Evolutionary conservation across 2,797 vertebrate species (phyloP).

Genomic region (Poecilia gillii): DNA sequence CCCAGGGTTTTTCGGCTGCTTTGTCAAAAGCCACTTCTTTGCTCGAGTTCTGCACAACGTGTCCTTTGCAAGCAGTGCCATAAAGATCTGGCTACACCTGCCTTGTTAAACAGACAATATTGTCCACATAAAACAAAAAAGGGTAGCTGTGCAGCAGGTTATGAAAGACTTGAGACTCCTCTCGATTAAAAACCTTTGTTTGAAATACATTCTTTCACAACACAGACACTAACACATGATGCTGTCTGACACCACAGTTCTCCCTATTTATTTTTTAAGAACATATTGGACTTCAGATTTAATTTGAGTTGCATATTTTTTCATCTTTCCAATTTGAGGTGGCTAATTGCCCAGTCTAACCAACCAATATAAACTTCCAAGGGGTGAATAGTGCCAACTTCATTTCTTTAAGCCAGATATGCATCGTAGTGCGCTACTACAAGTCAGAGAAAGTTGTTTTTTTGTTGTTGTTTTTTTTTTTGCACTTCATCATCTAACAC

Average conservation of each 20-base stretch:
- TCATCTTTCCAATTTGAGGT: slow-evolving; percentile 12
- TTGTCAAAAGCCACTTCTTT: background rate
- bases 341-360: slow-evolving; percentile 25
- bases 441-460: background rate
- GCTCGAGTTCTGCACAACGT: background rate
- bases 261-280: background rate
- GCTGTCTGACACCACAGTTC: background rate
- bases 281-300: background rate
- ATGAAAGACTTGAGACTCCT: background rate
- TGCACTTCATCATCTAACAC: background rate
- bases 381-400: slow-evolving; percentile 10
- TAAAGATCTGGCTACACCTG: background rate
- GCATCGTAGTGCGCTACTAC: slow-evolving; percentile 2
- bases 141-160: background rate
- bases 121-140: background rate
- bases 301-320: slow-evolving; percentile 16
- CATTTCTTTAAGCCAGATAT: slow-evolving; percentile 6
- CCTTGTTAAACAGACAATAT: background rate
- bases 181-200: background rate
- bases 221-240: background rate
- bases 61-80: background rate
- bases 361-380: slow-evolving; percentile 16
- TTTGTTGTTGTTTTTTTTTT: background rate
- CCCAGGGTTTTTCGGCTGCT: background rate
- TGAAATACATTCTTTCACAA: background rate